Evolutionary conservation across 2,888 invertebrate species (phyloP), one percentile per base, ranked within the genome.

Genomic region (Boloria selene): DNA sequence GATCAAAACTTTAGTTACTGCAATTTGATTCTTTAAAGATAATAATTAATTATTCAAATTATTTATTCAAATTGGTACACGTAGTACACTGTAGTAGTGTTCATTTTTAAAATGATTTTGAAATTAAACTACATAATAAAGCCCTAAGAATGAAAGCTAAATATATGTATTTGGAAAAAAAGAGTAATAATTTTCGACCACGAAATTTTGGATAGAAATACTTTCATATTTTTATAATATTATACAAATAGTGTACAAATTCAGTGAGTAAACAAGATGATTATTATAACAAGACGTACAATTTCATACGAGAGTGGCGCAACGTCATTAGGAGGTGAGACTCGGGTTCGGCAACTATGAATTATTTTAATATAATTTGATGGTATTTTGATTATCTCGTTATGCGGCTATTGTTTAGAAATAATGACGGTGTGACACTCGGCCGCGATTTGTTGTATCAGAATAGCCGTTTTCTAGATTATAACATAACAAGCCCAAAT

Each of bases 311-410:
- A 31, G 31, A 49, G 59, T 59, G 59, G n/a, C 49, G 59, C 31
- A 49, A 38, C 47, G 31, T 31, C 49, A 31, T 59, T 47, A 49
- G 16, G 7, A 38, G 52, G 44, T 53, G 53, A 26, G 44, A 61
- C 53, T 26, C 26, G 45, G 44, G 38, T 49, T 22, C 38, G 38
- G 49, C 38, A n/a, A 45, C 54, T 50, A 38, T 3, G 50, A 51
- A 51, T 47, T 62, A 60, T 63, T 58, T 68, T 66, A 64, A 47
- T 70, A 64, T 71, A 62, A 71, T 67, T 65, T 64, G 70, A 65
- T 67, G 69, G 61, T 62, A 61, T 70, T 70, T 70, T 70, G 67
- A 70, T 71, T 67, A 69, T 68, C 69, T 69, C 67, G 67, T 72
- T 69, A 72, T 53, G 49, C 4, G 52, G 61, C 65, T 56, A 69